These are phyloP conservation scores for Hyperoodon ampullatus DNA, from an alignment of 2,113 vertebrate species.

Conservation along the genomic window DNA sequence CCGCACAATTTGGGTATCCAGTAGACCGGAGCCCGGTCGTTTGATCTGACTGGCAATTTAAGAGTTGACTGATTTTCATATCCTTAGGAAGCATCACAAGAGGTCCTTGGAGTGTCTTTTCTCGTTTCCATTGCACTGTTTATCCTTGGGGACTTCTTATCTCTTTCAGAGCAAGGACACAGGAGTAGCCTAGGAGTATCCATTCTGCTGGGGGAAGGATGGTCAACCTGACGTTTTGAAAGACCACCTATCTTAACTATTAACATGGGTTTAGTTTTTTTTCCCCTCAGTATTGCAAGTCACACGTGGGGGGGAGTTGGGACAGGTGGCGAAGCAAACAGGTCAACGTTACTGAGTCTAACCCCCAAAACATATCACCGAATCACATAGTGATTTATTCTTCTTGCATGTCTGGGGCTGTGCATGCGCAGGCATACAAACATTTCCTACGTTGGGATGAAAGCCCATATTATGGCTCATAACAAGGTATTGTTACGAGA, in stretches of 20 bases:
- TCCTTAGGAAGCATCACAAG: background rate
- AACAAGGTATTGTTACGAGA: background rate
- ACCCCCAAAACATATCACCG: background rate
- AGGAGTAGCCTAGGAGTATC: too few relatives aligned
- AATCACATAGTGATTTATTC: background rate
- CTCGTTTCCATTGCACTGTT: background rate
- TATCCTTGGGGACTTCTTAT: background rate
- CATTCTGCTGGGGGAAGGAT: background rate
- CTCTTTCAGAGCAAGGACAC: background rate
- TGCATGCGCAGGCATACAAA: fast-evolving
- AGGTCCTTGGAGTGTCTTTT: background rate
- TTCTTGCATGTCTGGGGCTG: fast-evolving
- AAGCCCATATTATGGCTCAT: background rate
- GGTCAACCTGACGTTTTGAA: background rate
- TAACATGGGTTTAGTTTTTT: background rate
- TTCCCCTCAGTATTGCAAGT: background rate
- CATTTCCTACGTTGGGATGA: background rate
- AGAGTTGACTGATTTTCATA: background rate
- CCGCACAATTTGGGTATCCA: fast-evolving
- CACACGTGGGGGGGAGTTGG: too few relatives aligned
- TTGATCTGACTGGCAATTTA: background rate
- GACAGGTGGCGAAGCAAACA: background rate
- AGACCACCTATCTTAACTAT: background rate
- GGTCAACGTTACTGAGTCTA: background rate
- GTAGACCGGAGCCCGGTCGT: background rate